phyloP scores from a whole-genome alignment of 2,888 invertebrate species.

The Omphaloscelis lunosa region DNA sequence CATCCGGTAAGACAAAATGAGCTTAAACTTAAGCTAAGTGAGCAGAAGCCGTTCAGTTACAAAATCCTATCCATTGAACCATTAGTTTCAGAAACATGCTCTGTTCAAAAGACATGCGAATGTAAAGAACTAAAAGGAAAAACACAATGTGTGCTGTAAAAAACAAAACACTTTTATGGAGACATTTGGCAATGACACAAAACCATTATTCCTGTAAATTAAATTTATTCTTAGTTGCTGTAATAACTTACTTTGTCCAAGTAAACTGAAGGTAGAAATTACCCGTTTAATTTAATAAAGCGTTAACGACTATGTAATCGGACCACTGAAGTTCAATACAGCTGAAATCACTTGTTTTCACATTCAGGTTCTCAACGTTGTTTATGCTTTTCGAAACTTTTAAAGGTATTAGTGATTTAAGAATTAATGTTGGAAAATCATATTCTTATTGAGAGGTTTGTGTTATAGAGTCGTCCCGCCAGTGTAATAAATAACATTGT shows the following conservation, averaged over 20 bases:
- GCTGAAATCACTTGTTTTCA: conserved; percentile 11
- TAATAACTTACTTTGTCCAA: neutral
- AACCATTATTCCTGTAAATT: neutral
- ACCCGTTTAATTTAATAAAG: conserved; percentile 8
- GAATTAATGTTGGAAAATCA: neutral
- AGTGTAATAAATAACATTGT: conserved; percentile 7
- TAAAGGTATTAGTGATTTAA: neutral
- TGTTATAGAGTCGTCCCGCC: neutral
- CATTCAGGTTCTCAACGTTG: neutral
- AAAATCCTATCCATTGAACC: neutral
- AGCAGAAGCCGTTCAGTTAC: neutral
- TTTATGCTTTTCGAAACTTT: neutral
- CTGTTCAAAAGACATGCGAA: conserved; percentile 5
- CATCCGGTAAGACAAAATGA: conserved; percentile 20
- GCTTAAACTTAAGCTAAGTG: conserved; percentile 11
- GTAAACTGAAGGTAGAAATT: neutral
- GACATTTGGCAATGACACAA: neutral
- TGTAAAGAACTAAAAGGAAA: neutral
- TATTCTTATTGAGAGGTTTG: neutral
- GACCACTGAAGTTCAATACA: conserved; percentile 4
- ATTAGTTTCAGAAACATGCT: neutral
- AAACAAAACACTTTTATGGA: conserved; percentile 1
- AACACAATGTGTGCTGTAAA: neutral
- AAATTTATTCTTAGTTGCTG: neutral
- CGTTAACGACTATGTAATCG: conserved; percentile 1